phyloP scores from a whole-genome alignment of 1,140 invertebrate genomes.

The Eupristina koningsbergeri region DNA sequence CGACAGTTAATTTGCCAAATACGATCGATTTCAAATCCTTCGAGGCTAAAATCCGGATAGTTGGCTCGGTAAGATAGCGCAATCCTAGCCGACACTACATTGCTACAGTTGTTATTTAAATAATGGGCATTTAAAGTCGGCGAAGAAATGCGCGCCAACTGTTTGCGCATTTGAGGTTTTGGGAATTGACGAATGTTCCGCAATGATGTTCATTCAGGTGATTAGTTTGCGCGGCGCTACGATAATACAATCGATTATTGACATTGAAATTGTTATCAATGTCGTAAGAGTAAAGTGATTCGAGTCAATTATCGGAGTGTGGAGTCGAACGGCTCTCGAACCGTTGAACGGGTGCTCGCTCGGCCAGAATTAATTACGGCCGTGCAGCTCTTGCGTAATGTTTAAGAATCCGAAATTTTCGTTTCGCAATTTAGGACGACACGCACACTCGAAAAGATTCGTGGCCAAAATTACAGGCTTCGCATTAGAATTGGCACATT shows the following conservation, averaged over 20 bases:
- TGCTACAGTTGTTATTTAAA: too few species aligned
- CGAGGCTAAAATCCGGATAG: too few species aligned
- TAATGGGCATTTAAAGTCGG: not conserved
- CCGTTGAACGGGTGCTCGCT: not conserved
- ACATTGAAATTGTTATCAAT: slow-evolving; percentile 40
- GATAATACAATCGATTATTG: slow-evolving; percentile 40
- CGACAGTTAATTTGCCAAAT: too few species aligned
- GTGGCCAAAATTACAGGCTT: not conserved
- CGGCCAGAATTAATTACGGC: not conserved
- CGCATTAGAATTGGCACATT: not conserved
- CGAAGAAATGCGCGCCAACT: not conserved
- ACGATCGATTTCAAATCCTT: too few species aligned
- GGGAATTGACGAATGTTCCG: not conserved
- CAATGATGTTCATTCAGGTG: not conserved
- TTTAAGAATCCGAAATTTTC: not conserved
- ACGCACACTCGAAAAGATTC: not conserved
- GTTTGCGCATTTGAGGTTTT: not conserved
- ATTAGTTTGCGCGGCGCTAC: not conserved
- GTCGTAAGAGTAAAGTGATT: slow-evolving; percentile 30
- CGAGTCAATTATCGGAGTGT: not conserved
- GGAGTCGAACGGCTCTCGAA: too few species aligned
- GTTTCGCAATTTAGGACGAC: not conserved
- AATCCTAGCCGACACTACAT: too few species aligned
- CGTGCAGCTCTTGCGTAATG: not conserved
- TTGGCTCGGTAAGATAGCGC: too few species aligned